These are phyloP conservation scores for Steinernema carpocapsae DNA, from an alignment of 2,888 invertebrate genomes.

Conservation along the genomic window DNA sequence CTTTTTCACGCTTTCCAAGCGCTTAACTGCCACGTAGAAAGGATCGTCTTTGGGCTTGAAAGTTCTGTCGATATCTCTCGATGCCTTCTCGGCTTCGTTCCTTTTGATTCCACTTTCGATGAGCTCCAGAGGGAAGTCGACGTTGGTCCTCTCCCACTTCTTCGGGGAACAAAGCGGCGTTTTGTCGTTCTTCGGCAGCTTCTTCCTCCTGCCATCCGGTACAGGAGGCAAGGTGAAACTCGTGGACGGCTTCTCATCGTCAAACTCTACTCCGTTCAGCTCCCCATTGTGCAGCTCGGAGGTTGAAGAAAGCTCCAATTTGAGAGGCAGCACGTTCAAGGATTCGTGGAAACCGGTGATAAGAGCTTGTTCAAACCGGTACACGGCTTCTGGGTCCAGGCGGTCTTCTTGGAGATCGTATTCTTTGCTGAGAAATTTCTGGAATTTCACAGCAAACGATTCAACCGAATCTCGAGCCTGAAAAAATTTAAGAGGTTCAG, in stretches of 20 bases:
- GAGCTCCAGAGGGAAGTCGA: neutral
- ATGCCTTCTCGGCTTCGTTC: slow-evolving; percentile 13
- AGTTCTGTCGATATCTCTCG: slow-evolving; percentile 19
- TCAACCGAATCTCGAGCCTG: slow-evolving; percentile 20
- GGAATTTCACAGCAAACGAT: slow-evolving; percentile 28
- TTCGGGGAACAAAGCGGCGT: slow-evolving; percentile 20
- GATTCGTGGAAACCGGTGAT: slow-evolving; percentile 13
- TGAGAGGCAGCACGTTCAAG: neutral
- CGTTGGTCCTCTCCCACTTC: neutral
- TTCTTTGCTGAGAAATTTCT: slow-evolving; percentile 31
- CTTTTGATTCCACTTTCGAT: neutral
- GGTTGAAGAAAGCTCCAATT: neutral
- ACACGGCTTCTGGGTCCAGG: slow-evolving; percentile 9
- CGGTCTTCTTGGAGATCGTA: slow-evolving; percentile 30
- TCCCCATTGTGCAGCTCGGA: slow-evolving; percentile 18
- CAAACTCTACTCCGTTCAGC: neutral
- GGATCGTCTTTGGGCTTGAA: slow-evolving; percentile 37
- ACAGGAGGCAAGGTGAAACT: neutral
- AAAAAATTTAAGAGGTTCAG: too few species aligned
- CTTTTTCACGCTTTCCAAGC: slow-evolving; percentile 45
- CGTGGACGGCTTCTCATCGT: slow-evolving; percentile 22
- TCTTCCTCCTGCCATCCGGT: neutral
- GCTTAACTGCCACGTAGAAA: slow-evolving; percentile 38
- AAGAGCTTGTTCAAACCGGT: slow-evolving; percentile 20
- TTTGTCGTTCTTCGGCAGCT: neutral